Evolutionary conservation across 1,140 invertebrate species (phyloP), one percentile per base, ranked within the genome.

Genomic region (Drosophila asahinai): DNA sequence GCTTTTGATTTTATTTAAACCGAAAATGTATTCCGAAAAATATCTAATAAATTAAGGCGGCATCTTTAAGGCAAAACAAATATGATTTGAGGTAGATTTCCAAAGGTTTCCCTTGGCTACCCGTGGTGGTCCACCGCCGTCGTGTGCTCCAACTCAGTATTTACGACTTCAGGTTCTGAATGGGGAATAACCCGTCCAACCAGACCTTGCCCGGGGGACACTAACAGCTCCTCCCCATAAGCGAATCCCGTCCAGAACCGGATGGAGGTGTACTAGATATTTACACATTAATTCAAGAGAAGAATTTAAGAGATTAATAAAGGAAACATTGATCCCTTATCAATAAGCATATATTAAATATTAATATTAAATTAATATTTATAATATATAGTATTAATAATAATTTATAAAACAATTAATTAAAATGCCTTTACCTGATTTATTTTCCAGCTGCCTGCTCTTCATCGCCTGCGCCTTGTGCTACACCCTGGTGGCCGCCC

Each of bases 391-490:
- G 5, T 9, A 52, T 7, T 45, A 17, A 45, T 45, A 17, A 17
- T 5, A 0, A 7, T 54, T 19, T 30, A 19, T 9, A 8, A 30
- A 27, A 15, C 27, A 30, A 1, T 30, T 30, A 25, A 25, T 22
- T 22, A 22, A 22, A 22, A 22, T 22, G 6, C 25, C 52, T 9
- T 2, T 5, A 11, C 30, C 3, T 11, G 5, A 11, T 7, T 12
- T 17, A 1, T 2, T 0, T 45, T 67, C 11, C 52, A 92, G 91
- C 74, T 89, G 84, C 91, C 80, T 92, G 82, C 87, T 92, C 77
- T 92, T 92, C 58, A 83, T 90, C 54, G 80, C 83, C 52, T 83
- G 79, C 75, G 78, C 78, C 14, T 60, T 92, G 62, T 84, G 81
- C 87, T 92, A 91, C 49, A 64, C 77, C 51, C 60, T 92, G 47